A percentile compares a stretch with the other conserved stretches of the same genome.
These are phyloP conservation scores for Delphinapterus leucas DNA, from an alignment of 2,113 vertebrate species.

Conservation along the genomic window DNA sequence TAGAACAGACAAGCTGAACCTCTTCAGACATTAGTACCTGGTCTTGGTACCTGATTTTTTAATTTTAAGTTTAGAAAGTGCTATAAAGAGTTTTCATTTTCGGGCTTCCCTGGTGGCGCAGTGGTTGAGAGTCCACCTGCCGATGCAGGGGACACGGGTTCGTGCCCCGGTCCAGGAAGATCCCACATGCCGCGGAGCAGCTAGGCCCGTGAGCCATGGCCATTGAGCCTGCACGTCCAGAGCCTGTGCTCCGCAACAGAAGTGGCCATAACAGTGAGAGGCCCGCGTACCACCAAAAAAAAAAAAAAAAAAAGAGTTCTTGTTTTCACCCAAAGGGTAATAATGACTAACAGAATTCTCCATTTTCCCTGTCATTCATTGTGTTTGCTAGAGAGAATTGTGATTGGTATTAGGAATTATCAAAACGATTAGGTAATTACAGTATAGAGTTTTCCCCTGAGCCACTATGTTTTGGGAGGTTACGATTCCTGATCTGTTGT, in stretches of 20 bases:
- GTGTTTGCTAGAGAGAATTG: neutral
- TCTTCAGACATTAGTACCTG: neutral
- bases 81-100: neutral
- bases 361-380: neutral
- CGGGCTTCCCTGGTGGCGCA: too few relatives aligned
- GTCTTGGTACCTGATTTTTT: neutral
- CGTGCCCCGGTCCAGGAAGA: too few relatives aligned
- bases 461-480: neutral
- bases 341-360: neutral
- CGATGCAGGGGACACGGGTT: too few relatives aligned
- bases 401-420: neutral
- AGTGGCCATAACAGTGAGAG: too few relatives aligned
- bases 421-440: neutral
- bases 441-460: neutral
- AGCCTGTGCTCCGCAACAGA: too few relatives aligned
- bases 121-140: too few relatives aligned
- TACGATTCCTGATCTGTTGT: neutral
- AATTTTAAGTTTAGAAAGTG: neutral
- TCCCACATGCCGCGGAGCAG: too few relatives aligned
- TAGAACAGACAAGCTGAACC: neutral
- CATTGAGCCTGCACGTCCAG: too few relatives aligned
- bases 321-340: neutral
- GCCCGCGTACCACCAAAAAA: fast-evolving
- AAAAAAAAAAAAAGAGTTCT: neutral
- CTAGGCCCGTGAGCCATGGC: too few relatives aligned